Percentiles rank a stretch among this genome's conserved stretches.
These are phyloP conservation scores for Acanthornis magna DNA, from an alignment of 2,797 vertebrate species.

Conservation along the genomic window DNA sequence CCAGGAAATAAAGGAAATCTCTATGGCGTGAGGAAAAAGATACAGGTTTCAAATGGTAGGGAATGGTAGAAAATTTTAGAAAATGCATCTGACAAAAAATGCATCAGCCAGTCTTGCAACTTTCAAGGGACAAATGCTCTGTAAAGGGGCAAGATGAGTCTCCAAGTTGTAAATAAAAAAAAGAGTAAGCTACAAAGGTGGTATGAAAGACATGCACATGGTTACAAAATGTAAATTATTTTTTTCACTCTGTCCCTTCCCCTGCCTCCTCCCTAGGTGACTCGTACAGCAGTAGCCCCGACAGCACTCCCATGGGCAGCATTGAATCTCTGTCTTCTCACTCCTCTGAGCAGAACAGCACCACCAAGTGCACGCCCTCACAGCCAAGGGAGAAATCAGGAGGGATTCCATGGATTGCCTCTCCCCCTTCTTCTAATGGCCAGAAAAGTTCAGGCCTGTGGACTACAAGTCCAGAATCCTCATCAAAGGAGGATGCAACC, in stretches of 20 bases:
- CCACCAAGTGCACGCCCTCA: constrained; percentile 77
- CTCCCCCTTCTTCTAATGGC: constrained; percentile 81
- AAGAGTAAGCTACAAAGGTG: not conserved
- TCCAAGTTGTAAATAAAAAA: not conserved
- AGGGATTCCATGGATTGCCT: constrained; percentile 85
- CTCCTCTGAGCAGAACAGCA: constrained; percentile 93
- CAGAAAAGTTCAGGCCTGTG: constrained; percentile 79
- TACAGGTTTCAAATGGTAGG: not conserved
- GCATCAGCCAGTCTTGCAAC: not conserved
- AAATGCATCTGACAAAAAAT: not conserved
- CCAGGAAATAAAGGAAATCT: not conserved
- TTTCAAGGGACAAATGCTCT: not conserved
- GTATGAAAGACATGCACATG: not conserved
- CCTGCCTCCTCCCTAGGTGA: constrained; percentile 79
- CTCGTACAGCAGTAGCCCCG: constrained; percentile 94
- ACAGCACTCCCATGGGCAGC: constrained; percentile 96
- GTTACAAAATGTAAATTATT: not conserved
- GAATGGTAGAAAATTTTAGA: not conserved
- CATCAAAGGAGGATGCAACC: constrained; percentile 86
- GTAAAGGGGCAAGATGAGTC: not conserved
- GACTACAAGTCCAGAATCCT: constrained; percentile 89
- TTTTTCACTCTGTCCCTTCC: not conserved
- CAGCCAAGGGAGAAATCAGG: constrained; percentile 79
- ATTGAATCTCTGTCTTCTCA: constrained; percentile 96
- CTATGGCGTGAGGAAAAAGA: not conserved